These are phyloP conservation scores for Polylopha cassiicola DNA, from an alignment of 2,888 invertebrate species.

Conservation along the genomic window DNA sequence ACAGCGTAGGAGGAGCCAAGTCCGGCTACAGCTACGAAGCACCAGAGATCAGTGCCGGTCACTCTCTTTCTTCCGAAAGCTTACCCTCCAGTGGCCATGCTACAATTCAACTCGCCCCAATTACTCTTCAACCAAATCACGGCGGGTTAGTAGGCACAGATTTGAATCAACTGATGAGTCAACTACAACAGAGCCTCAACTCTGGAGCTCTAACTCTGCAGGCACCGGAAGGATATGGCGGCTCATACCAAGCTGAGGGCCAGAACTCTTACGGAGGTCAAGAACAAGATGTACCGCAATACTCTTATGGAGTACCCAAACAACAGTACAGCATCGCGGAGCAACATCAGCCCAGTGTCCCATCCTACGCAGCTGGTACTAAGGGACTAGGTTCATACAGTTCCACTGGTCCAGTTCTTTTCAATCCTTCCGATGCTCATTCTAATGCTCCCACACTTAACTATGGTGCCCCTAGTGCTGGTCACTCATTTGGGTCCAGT, in stretches of 20 bases:
- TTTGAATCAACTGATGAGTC: conserved; percentile 63
- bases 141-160: conserved; percentile 48
- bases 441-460: conserved; percentile 35
- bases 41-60: conserved; percentile 43
- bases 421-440: conserved; percentile 52
- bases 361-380: conserved; percentile 59
- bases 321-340: conserved; percentile 53
- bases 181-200: conserved; percentile 56
- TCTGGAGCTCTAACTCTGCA: conserved; percentile 55
- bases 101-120: conserved; percentile 56
- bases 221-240: conserved; percentile 46
- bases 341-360: conserved; percentile 42
- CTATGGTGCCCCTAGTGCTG: conserved; percentile 43
- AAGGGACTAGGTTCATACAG: conserved; percentile 65
- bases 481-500: conserved; percentile 32
- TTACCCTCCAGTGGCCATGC: conserved; percentile 50
- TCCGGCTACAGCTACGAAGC: conserved; percentile 50
- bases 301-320: conserved; percentile 47
- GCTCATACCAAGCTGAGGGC: conserved; percentile 44
- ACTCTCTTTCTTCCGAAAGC: conserved; percentile 47
- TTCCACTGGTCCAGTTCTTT: conserved; percentile 65
- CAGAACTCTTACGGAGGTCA: conserved; percentile 47
- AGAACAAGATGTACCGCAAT: conserved; percentile 49
- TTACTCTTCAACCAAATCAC: conserved; percentile 54
- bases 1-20: conserved; percentile 66